Evolutionary conservation across 2,888 invertebrate genomes (phyloP), one percentile per base, ranked within the genome.

Genomic region (Himalopsyche tibetana): DNA sequence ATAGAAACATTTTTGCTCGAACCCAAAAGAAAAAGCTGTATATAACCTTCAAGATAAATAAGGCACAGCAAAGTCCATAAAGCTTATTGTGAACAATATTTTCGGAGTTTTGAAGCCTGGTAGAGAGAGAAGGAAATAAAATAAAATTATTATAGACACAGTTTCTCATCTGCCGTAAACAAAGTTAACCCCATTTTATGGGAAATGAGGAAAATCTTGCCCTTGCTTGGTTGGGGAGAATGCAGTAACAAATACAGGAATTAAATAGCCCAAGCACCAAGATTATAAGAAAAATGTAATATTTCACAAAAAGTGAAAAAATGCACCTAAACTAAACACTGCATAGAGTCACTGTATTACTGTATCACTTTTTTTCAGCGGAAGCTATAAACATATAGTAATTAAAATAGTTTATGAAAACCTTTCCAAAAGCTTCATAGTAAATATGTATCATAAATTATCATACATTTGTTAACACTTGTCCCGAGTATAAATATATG

Each of bases 1-100:
- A 38, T 38, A 15, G 12, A 38, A 36, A 3, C 36, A 74, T 74
- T 74, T 38, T 74, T 74, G 74, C 38, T 5, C 38, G 36, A 36
- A 15, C 19, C 38, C 12, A 12, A 74, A 36, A 74, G 38, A 74
- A 74, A 36, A 74, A 38, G 74, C 36, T 36, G 19, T 63, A 38
- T 74, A 74, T 74, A 74, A 15, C 74, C 74, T 74, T 74, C 36
- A 74, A 74, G 74, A 74, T 74, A 74, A 74, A 74, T 74, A 74
- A 74, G 74, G 38, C 38, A 74, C 74, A 74, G 74, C 36, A 74
- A 74, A 74, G 74, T 74, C 74, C 74, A 74, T 74, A 74, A 74
- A 74, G 74, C 74, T 74, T 74, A 74, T 74, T 74, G 74, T 74
- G 74, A 74, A 74, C 74, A 74, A 74, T 74, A 74, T 74, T 74